Base-by-base conservation (phyloP, 2,113 vertebrate genomes). In the Pyrgilauda ruficollis region DNA sequence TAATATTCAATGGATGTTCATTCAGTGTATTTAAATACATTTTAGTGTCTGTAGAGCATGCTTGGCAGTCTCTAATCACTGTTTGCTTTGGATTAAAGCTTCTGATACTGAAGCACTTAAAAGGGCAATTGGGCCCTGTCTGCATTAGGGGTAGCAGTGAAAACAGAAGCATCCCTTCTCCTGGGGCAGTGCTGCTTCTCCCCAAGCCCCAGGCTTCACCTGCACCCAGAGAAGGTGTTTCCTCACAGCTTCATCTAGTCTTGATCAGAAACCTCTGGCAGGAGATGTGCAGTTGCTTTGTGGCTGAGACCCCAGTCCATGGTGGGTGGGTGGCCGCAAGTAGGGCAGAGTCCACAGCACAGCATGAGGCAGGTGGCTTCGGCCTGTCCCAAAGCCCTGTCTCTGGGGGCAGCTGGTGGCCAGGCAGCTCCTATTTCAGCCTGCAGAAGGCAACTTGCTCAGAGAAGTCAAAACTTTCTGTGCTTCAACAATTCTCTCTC, bases 31-130 rank as follows among this genome's bases (percentile, higher is more conserved):
- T 97, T 96, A 97, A 97, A 96, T 89, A 88, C 64, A 68, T 90
- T 81, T 94, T 80, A 94, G 84, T 96, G 47, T 94, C 94, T 94
- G 92, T 96, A 89, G 85, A 96, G 92, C 82, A 56, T 87, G 93
- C 80, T 83, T 81, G 9, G 15, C 78, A 68, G 83, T 84, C 55
- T 94, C 94, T 95, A 96, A 96, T 96, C 73, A 59, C 91, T 96
- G 89, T 97, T 97, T 97, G 88, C 94, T 97, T 96, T 97, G 94
- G 95, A 96, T 97, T 97, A 93, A 75, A 90, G 84, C 85, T 76
- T 43, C 35, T 84, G 90, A 92, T 95, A 96, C 77, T 77, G 64
- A 96, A 94, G 76, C 53, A 64, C 90, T 96, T 95, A 30, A 88
- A 81, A 90, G 56, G 46, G 82, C 83, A 35, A 53, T 93, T 89